Conservation (phyloP, 2,888 invertebrate genomes). For the Lasioglossum zephyrum region DNA sequence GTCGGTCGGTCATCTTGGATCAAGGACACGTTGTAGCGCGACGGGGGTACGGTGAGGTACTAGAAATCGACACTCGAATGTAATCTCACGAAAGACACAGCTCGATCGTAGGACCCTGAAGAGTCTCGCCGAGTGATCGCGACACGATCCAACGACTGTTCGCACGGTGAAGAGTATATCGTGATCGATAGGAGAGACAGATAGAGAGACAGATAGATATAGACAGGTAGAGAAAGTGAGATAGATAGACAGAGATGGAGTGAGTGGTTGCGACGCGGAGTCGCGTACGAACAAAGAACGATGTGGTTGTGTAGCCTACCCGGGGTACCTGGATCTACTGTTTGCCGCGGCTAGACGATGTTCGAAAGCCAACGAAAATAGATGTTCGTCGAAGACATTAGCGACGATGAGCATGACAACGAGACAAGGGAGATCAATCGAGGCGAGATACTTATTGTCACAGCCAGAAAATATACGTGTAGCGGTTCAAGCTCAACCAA, state of each 20-base stretch:
- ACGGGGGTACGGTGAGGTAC: constrained; percentile 68
- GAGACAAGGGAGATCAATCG: constrained; percentile 60
- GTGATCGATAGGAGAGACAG: not conserved
- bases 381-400: constrained; percentile 48
- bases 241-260: not conserved
- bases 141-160: constrained; percentile 43
- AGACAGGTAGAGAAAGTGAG: not conserved
- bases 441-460: constrained; percentile 52
- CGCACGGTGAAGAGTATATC: constrained; percentile 7
- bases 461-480: constrained; percentile 52
- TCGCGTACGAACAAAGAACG: constrained; percentile 40
- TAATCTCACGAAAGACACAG: constrained; percentile 70
- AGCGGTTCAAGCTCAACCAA: constrained; percentile 65
- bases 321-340: constrained; percentile 42
- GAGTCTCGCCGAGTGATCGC: constrained; percentile 46
- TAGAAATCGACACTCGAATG: constrained; percentile 67
- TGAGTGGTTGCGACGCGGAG: constrained; percentile 32
- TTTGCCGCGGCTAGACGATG: constrained; percentile 35
- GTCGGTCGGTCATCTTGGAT: constrained; percentile 74
- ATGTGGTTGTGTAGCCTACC: constrained; percentile 38
- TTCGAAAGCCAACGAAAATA: constrained; percentile 55
- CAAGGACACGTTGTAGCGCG: constrained; percentile 70
- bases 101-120: constrained; percentile 58
- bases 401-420: constrained; percentile 63
- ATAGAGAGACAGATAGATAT: not conserved